These are phyloP conservation scores for Saturnia japonica DNA, from an alignment of 2,888 invertebrate species.

Conservation along the genomic window DNA sequence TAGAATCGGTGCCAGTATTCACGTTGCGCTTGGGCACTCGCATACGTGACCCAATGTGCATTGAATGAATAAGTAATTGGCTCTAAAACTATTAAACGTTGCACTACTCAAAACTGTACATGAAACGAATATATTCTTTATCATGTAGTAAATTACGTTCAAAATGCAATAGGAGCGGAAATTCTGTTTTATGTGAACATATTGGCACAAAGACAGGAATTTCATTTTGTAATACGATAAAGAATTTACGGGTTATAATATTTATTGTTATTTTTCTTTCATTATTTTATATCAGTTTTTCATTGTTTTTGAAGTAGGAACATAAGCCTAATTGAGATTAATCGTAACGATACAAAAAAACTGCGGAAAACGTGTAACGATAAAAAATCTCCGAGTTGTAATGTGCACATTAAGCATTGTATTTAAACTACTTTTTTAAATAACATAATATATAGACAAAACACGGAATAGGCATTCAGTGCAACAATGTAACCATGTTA, in stretches of 20 bases:
- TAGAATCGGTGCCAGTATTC: conserved; percentile 2
- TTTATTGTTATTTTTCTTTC: neutral
- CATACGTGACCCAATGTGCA: conserved; percentile 14
- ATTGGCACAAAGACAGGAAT: conserved; percentile 16
- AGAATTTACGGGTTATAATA: conserved; percentile 11
- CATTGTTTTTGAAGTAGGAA: neutral
- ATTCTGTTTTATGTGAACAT: conserved; percentile 4
- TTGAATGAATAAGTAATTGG: conserved; percentile 19
- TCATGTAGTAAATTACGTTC: neutral
- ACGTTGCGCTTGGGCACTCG: neutral
- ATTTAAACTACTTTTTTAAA: too few relatives aligned
- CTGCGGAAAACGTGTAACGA: too few relatives aligned
- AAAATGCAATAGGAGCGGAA: neutral
- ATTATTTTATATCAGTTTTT: neutral
- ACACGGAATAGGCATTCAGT: conserved; percentile 10
- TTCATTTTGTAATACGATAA: conserved; percentile 16
- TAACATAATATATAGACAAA: too few relatives aligned
- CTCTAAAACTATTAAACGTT: conserved; percentile 15
- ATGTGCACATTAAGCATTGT: too few relatives aligned
- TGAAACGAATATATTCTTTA: neutral
- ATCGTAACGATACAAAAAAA: too few relatives aligned
- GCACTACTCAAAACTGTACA: neutral
- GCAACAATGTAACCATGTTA: conserved; percentile 22
- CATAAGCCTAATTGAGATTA: neutral
- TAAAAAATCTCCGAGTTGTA: too few relatives aligned